Evolutionary conservation across 2,113 vertebrate genomes (phyloP), one percentile per base, ranked within the genome.

Genomic region (Octodon degus): DNA sequence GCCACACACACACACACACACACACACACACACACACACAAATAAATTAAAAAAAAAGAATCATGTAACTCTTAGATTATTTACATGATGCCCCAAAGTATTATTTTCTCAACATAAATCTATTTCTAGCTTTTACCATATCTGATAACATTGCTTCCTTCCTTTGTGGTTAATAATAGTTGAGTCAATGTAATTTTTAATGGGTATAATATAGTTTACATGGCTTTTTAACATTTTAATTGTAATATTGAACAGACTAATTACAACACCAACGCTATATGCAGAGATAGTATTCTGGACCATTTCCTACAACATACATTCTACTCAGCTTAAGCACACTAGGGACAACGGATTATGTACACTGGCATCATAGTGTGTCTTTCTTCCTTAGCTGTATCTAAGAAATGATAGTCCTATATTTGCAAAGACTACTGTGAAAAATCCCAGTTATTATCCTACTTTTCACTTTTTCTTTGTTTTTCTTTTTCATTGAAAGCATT

Each of bases 121-220:
- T 62, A 20, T 84, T 89, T 68, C 32, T 37, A 89, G 20, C 16
- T 95, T 90, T 93, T 89, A 65, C 58, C 87, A 80, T 86, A 62
- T 25, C 12, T 93, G 53, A 88, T 70, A 70, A 60, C 1, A 77
- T 58, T 89, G 5, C 3, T 7, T 50, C 17, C 32, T 86, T 84
- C 17, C 5, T 62, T 14, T 91, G 7, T 27, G 13, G 32, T 70
- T 96, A 90, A 87, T 80, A 32, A 20, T 37, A 65, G 30, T 9
- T 40, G 50, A 97, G n/a, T 53, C 10, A 80, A 87, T 47, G 13
- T 0, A 82, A 37, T 84, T 14, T 77, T 93, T 34, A 27, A 22
- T 93, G 74, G 2, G 32, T 37, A 9, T 79, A 76, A 86, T 72
- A 34, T 72, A 37, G 63, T 85, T 89, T 16, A 4, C 22, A 67